Conservation (phyloP, 2,888 invertebrate species). For the Litoditis marina region DNA sequence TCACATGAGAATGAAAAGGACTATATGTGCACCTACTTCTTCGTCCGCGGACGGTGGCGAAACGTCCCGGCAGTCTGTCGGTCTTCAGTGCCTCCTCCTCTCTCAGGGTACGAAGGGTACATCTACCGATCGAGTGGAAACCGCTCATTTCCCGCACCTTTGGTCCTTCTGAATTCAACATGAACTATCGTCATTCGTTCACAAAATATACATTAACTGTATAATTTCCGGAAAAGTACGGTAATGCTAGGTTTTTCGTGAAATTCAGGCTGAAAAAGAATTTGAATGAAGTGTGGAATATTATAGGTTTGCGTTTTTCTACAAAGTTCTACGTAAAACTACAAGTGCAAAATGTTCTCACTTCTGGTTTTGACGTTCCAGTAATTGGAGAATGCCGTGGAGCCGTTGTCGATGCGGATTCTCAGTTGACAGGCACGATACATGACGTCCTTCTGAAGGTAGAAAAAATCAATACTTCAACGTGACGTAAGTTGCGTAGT, state of each 20-base stretch:
- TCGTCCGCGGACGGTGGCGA: not conserved
- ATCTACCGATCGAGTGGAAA: not conserved
- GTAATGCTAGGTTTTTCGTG: no score
- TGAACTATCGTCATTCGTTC: no score
- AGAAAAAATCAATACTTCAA: not conserved
- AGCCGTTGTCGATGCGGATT: slow-evolving; percentile 11
- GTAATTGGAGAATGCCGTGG: slow-evolving; percentile 14
- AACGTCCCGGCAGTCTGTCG: not conserved
- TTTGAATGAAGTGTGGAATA: no score
- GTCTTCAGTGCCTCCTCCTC: not conserved
- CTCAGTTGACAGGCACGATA: not conserved
- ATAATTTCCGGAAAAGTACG: no score
- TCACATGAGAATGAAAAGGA: not conserved
- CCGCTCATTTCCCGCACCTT: no score
- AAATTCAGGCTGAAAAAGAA: no score
- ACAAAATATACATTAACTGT: no score
- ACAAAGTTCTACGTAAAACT: not conserved
- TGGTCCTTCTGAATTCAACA: no score
- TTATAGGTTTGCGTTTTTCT: no score
- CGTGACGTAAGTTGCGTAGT: no score
- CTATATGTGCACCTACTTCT: not conserved
- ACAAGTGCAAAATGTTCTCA: not conserved
- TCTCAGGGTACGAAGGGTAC: not conserved
- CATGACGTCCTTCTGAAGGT: not conserved
- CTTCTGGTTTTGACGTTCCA: slow-evolving; percentile 12